phyloP scores from a whole-genome alignment of 2,113 vertebrate genomes.

The Rhabdomys dilectus region DNA sequence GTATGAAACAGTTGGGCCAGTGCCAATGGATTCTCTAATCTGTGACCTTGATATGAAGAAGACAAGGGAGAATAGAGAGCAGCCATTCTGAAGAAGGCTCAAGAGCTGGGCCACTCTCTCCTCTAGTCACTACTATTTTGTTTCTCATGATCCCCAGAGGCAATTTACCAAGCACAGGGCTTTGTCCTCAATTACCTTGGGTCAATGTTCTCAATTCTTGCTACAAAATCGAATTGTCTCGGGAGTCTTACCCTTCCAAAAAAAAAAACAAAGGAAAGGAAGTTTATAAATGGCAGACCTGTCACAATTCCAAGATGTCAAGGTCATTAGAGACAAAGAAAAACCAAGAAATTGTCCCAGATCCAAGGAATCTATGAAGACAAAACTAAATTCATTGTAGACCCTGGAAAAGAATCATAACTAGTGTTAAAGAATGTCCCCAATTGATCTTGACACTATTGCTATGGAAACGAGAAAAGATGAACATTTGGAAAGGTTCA shows the following conservation, averaged over 20 bases:
- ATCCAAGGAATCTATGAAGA: background rate
- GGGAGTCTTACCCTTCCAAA: background rate
- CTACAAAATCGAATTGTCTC: background rate
- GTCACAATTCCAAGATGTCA: background rate
- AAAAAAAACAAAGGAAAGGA: background rate
- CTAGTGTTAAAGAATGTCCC: background rate
- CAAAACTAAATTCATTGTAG: background rate
- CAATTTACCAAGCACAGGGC: background rate
- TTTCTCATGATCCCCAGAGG: background rate
- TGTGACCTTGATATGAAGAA: background rate
- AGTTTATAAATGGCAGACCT: background rate
- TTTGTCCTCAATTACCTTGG: background rate
- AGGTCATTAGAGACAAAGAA: conserved; percentile 11
- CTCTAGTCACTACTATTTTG: background rate
- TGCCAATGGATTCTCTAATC: background rate
- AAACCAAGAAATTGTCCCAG: background rate
- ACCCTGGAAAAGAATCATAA: background rate
- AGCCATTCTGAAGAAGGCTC: background rate
- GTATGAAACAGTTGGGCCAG: background rate
- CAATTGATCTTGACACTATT: background rate
- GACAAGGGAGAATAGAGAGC: background rate
- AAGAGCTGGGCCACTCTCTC: background rate
- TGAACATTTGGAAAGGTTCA: background rate
- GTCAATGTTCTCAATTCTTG: background rate
- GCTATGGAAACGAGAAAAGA: background rate